A percentile compares a stretch with the other conserved stretches of the same genome.
Conservation (phyloP, 1,140 invertebrate genomes). For the Drosophila novamexicana region DNA sequence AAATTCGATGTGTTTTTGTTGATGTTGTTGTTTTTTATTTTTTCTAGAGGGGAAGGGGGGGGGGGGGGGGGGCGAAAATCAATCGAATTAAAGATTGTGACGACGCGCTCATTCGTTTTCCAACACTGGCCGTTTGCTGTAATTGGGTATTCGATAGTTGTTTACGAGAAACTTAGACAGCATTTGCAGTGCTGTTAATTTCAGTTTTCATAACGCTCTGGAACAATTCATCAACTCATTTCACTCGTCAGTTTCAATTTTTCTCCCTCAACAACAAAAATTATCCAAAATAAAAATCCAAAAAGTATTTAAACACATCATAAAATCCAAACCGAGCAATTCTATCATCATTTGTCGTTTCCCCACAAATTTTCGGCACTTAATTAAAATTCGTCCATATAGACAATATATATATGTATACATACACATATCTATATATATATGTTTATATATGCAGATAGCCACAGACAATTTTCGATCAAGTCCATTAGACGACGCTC, state of each 20-base stretch:
- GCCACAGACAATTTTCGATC: constrained; percentile 15
- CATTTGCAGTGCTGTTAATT: constrained; percentile 45
- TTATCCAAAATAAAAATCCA: constrained; percentile 50
- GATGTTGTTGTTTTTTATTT: neutral
- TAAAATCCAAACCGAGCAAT: constrained; percentile 26
- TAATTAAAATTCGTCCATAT: constrained; percentile 10
- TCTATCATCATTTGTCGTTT: constrained; percentile 6
- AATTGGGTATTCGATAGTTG: neutral
- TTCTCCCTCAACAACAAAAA: constrained; percentile 63
- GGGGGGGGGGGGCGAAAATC: constrained; percentile 1
- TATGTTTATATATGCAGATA: constrained; percentile 4
- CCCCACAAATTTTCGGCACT: constrained; percentile 19
- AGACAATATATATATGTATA: neutral
- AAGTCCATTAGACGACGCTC: constrained; percentile 1
- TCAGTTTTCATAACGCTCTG: constrained; percentile 34
- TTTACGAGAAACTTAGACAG: constrained; percentile 15
- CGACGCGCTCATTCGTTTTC: constrained; percentile 9
- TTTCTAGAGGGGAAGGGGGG: too few species aligned
- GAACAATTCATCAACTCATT: constrained; percentile 31
- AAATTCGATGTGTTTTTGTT: neutral
- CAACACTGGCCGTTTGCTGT: constrained; percentile 22
- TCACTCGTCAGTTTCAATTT: constrained; percentile 67
- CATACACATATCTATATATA: neutral
- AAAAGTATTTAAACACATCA: constrained; percentile 37
- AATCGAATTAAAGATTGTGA: constrained; percentile 43